A percentile compares a stretch with the other conserved stretches of the same genome.
These are phyloP conservation scores for Chaetodon trifasciatus DNA, from an alignment of 2,797 vertebrate genomes.

Conservation along the genomic window DNA sequence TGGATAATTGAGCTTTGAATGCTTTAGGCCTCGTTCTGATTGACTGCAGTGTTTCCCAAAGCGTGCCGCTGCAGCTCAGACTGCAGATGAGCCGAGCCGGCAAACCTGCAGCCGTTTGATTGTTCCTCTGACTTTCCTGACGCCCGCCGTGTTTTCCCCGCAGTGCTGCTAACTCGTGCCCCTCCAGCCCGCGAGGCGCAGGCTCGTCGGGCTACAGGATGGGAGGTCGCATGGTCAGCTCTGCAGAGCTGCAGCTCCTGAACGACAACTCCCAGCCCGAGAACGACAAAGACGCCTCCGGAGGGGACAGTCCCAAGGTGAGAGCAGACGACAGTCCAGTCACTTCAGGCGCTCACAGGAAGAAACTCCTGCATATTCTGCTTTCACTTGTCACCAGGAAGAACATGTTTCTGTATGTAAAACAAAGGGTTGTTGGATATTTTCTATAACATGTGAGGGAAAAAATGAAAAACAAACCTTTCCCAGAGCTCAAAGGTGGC, in stretches of 20 bases:
- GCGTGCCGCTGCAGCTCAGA: constrained; percentile 47
- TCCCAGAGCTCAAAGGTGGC: too few species aligned
- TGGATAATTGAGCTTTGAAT: constrained; percentile 1
- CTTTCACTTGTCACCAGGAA: neutral
- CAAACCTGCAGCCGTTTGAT: neutral
- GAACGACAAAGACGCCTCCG: constrained; percentile 96
- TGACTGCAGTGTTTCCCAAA: constrained; percentile 27
- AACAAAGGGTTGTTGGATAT: neutral
- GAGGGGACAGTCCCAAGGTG: constrained; percentile 98
- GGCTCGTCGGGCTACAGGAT: constrained; percentile 96
- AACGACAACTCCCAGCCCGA: constrained; percentile 94
- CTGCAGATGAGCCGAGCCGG: constrained; percentile 30
- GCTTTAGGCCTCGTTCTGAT: constrained; percentile 8
- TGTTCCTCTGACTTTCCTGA: neutral
- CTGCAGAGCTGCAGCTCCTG: constrained; percentile 94
- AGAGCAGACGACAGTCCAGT: constrained; percentile 29
- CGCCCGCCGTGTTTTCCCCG: neutral
- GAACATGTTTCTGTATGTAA: too few species aligned
- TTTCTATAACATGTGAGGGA: too few species aligned
- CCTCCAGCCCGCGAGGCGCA: constrained; percentile 96
- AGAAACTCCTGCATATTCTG: neutral
- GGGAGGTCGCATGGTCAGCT: constrained; percentile 89
- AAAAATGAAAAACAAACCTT: too few species aligned
- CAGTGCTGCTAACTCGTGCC: constrained; percentile 98
- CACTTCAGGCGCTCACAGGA: neutral